Evolutionary conservation across 2,888 invertebrate species (phyloP).

Genomic region (Phaedon cochleariae): DNA sequence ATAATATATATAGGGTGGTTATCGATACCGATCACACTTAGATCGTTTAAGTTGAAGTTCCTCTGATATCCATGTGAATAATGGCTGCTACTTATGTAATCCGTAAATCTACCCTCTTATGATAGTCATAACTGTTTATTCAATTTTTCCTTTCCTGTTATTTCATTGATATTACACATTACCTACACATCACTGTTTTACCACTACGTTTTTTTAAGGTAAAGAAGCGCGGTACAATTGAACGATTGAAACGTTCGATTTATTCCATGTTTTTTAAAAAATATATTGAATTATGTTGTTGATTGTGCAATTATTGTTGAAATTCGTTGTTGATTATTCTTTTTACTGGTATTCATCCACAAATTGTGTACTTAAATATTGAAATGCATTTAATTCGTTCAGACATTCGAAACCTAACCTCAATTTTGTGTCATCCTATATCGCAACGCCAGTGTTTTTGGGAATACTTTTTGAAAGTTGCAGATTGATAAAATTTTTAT

Average conservation of each 20-base stretch:
- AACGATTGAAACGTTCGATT: not conserved
- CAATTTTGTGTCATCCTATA: not conserved
- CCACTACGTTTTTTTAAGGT: conserved; percentile 29
- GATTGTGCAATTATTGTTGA: conserved; percentile 6
- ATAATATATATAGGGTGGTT: conserved; percentile 16
- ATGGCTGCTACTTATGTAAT: conserved; percentile 38
- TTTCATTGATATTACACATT: conserved; percentile 38
- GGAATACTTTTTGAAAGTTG: not conserved
- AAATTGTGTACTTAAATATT: conserved; percentile 34
- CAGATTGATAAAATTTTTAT: not conserved
- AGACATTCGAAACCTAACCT: conserved; percentile 13
- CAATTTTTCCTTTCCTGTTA: no score
- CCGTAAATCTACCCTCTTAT: conserved; percentile 21
- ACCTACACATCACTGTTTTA: conserved; percentile 38
- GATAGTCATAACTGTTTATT: conserved; percentile 36
- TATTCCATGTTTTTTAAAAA: not conserved
- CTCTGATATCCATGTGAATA: conserved; percentile 36
- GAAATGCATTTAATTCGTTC: conserved; percentile 12
- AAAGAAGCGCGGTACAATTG: not conserved
- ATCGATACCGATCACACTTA: conserved; percentile 5
- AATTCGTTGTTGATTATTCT: not conserved
- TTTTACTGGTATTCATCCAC: conserved; percentile 21
- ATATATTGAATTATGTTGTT: conserved; percentile 14
- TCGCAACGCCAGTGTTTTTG: not conserved
- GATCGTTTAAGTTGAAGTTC: conserved; percentile 32